These are phyloP conservation scores for Entomobrya proxima DNA, from an alignment of 2,888 invertebrate species.

Conservation along the genomic window DNA sequence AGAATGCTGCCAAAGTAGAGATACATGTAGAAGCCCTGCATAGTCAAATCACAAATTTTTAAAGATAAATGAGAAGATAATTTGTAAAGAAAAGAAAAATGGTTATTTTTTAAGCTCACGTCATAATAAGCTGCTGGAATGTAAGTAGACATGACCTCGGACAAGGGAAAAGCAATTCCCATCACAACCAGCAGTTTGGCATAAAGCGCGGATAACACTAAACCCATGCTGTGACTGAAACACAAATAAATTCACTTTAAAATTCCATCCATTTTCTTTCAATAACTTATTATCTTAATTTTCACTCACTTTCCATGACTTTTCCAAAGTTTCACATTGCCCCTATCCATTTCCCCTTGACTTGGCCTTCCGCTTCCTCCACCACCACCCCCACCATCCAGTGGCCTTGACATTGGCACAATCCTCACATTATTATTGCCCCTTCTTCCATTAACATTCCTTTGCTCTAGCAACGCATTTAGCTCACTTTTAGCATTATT, in stretches of 20 bases:
- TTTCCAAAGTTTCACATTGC: conserved; percentile 62
- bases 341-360: conserved; percentile 1
- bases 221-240: conserved; percentile 89
- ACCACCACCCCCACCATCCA: background rate
- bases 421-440: no score
- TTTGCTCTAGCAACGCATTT: background rate
- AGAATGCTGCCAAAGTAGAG: conserved; percentile 91
- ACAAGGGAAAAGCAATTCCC: conserved; percentile 96
- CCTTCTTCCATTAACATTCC: background rate
- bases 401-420: conserved; percentile 53
- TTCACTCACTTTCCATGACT: conserved; percentile 69
- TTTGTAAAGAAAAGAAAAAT: background rate
- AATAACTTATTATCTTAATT: background rate
- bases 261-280: background rate
- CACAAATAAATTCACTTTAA: background rate
- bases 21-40: conserved; percentile 90
- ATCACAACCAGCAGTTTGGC: conserved; percentile 95
- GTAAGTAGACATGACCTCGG: conserved; percentile 95
- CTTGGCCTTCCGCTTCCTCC: background rate
- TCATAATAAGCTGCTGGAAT: conserved; percentile 96
- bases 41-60: conserved; percentile 75
- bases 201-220: conserved; percentile 93
- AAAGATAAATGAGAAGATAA: conserved; percentile 62
- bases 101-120: conserved; percentile 78
- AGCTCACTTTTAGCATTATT: background rate